Percentiles rank a stretch among this genome's conserved stretches.
Evolutionary conservation across 2,113 vertebrate species (phyloP).

Genomic region (Anthoscopus minutus): DNA sequence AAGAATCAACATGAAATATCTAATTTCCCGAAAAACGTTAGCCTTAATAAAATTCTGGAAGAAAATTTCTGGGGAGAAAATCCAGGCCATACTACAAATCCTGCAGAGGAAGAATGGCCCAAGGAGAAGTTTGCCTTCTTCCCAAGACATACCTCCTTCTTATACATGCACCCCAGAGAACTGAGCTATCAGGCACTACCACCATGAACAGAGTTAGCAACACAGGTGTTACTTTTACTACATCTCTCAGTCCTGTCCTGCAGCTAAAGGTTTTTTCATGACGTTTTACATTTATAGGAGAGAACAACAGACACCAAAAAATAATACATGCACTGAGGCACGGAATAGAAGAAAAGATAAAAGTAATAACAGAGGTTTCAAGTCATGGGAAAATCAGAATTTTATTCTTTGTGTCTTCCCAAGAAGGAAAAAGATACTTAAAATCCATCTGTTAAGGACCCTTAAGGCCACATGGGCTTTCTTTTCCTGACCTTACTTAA

Average conservation of each 20-base stretch:
- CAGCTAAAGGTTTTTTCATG: background rate
- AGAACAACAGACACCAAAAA: background rate
- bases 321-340: background rate
- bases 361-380: background rate
- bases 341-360: background rate
- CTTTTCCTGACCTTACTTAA: background rate
- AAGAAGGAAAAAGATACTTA: background rate
- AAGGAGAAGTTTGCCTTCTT: background rate
- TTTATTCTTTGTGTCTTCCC: background rate
- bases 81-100: background rate
- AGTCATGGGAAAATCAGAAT: background rate
- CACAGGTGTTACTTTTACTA: background rate
- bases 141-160: background rate
- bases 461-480: background rate
- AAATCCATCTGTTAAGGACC: constrained; percentile 3
- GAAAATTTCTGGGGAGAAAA: background rate
- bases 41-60: background rate
- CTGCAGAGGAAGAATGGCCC: background rate
- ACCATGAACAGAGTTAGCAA: background rate
- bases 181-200: background rate
- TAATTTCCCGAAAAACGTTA: background rate
- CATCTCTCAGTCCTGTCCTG: background rate
- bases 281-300: background rate
- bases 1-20: background rate
- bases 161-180: background rate